Evolutionary conservation across 1,140 invertebrate species (phyloP).

Genomic region (Ips nitidus): DNA sequence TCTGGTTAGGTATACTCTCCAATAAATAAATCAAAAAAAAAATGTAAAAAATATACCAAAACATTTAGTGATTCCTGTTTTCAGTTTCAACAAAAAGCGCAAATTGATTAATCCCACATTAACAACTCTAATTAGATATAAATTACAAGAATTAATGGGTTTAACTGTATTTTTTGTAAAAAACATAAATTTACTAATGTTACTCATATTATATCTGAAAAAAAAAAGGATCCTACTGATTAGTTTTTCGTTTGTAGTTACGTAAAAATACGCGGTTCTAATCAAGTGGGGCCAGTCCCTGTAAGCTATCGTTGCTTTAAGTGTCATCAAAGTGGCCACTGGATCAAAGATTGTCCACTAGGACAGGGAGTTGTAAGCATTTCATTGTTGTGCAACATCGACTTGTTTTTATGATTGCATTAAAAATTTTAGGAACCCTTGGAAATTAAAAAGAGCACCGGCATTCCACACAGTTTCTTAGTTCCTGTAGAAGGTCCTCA

Average conservation of each 20-base stretch:
- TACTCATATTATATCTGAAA: no score
- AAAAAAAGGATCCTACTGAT: neutral
- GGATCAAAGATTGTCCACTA: constrained; percentile 92
- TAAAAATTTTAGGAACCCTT: constrained; percentile 59
- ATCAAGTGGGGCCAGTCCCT: constrained; percentile 86
- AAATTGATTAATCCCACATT: no score
- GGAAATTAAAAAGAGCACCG: constrained; percentile 90
- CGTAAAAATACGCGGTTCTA: constrained; percentile 80
- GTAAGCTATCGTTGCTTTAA: constrained; percentile 89
- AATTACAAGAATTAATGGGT: no score
- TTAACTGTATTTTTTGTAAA: no score
- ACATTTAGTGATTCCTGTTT: no score
- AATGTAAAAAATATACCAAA: no score
- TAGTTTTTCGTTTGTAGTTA: constrained; percentile 64
- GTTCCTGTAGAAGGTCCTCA: constrained; percentile 86
- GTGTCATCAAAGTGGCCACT: constrained; percentile 91
- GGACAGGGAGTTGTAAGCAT: constrained; percentile 60
- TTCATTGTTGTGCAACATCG: neutral
- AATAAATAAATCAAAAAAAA: no score
- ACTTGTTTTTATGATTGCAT: constrained; percentile 10
- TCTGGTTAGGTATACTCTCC: no score
- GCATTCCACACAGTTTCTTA: constrained; percentile 97
- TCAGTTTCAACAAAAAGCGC: no score
- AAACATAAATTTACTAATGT: no score
- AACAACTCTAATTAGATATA: no score